Base-by-base conservation (phyloP, 1,140 invertebrate species). In the Eumeta japonica region DNA sequence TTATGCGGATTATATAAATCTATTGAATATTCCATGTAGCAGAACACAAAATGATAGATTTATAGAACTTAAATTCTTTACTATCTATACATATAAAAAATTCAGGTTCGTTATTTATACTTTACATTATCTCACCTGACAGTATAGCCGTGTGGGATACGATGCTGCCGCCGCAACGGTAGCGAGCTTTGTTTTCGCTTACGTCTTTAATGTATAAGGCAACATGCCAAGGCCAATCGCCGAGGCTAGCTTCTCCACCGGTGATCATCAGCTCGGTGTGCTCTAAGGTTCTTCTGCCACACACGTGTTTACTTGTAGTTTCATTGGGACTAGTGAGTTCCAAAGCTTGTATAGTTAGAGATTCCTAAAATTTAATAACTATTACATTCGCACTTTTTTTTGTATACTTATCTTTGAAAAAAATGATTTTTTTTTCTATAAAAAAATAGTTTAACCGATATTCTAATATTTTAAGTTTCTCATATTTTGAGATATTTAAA, bases 221-320 rank as follows among this genome's bases (percentile, higher is more conserved):
- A 1, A 84, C 88, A 55, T 92, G 85, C 90, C 91, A 94, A 0
- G 92, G 92, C 90, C 90, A 94, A 50, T 93, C 88, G 0, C 87
- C 88, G 3, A 84, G 81, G 2, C 57, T 54, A 1, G 68, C 57
- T 4, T 66, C 52, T 5, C 62, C 57, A 18, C 62, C 55, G 9
- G 63, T 49, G 1, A 59, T 62, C 3, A 50, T 60, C 16, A 76
- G 39, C 31, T 74, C 70, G 3, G 63, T 52, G 33, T 72, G 62
- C 12, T 62, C 46, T 1, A 75, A 30, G 1, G 63, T 44, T 11
- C 64, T 45, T 35, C 66, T 49, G 0, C 74, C 74, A 32, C 74
- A 76, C 1, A 64, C 39, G 24, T 67, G 62, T 1, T 43, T 41
- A 16, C 59, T 46, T 13, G 32, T 30, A 2, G 35, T 45, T 16